Conservation (phyloP, 2,797 vertebrate species). For the Enteromius anoplus region DNA sequence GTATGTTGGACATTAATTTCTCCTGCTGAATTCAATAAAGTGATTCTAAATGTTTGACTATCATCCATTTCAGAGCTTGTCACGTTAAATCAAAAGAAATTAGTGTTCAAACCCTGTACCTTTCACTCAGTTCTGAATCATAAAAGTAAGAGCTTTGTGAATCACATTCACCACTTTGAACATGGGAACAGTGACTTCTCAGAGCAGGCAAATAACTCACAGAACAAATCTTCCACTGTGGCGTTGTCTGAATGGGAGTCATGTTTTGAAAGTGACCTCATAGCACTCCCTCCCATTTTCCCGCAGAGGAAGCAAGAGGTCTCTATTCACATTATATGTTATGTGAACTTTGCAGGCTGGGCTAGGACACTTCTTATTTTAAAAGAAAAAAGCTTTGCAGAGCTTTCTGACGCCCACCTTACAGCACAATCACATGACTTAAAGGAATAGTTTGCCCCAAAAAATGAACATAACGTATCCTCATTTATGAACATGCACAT, state of each 20-base stretch:
- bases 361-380: conserved; percentile 18
- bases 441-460: background rate
- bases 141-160: conserved; percentile 19
- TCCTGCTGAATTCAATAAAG: background rate
- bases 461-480: background rate
- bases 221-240: conserved; percentile 63
- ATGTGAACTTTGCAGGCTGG: conserved; percentile 25
- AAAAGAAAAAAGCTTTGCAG: background rate
- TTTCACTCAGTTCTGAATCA: conserved; percentile 3
- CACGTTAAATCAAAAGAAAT: background rate
- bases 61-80: background rate
- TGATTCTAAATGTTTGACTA: background rate
- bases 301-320: conserved; percentile 57
- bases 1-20: background rate
- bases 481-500: background rate
- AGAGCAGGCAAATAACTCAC: conserved; percentile 22
- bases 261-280: conserved; percentile 74
- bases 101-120: background rate
- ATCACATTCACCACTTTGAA: conserved; percentile 31
- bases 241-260: conserved; percentile 56
- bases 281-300: conserved; percentile 66
- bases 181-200: conserved; percentile 18
- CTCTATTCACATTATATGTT: conserved; percentile 15
- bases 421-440: conserved; percentile 1
- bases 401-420: background rate